A percentile compares a stretch with the other conserved stretches of the same genome.
phyloP scores from a whole-genome alignment of 2,888 invertebrate species.

The Trissonchulus sp. region DNA sequence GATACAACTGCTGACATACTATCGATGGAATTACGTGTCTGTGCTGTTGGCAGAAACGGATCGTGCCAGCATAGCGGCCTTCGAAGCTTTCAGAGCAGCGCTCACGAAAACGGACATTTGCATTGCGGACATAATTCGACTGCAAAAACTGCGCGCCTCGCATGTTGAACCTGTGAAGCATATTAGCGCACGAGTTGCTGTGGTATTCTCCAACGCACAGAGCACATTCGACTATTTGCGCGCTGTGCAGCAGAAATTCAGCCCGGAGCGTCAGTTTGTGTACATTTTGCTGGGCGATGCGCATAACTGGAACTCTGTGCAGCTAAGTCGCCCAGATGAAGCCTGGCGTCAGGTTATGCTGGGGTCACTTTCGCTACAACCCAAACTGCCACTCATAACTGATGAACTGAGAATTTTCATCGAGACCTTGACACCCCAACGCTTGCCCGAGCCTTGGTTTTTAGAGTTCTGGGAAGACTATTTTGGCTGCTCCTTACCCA shows the following conservation, averaged over 20 bases:
- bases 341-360: neutral
- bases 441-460: conserved; percentile 47
- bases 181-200: conserved; percentile 42
- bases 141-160: conserved; percentile 30
- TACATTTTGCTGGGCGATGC: conserved; percentile 48
- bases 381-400: conserved; percentile 35
- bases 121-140: conserved; percentile 41
- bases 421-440: conserved; percentile 44
- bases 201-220: conserved; percentile 42
- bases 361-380: conserved; percentile 28
- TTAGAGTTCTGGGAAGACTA: conserved; percentile 39
- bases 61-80: conserved; percentile 41
- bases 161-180: conserved; percentile 31
- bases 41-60: conserved; percentile 34
- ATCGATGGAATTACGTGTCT: conserved; percentile 29
- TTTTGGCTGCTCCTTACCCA: conserved; percentile 27
- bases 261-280: conserved; percentile 36
- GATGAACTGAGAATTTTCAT: conserved; percentile 46
- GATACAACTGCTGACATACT: conserved; percentile 9
- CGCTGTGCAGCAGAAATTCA: conserved; percentile 35
- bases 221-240: conserved; percentile 35
- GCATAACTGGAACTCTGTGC: conserved; percentile 43
- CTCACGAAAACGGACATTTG: conserved; percentile 43
- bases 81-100: conserved; percentile 43
- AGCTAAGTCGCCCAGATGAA: neutral